A percentile compares a stretch with the other conserved stretches of the same genome.
phyloP scores from a whole-genome alignment of 2,797 vertebrate species.

The Gadopsis bispinosus region DNA sequence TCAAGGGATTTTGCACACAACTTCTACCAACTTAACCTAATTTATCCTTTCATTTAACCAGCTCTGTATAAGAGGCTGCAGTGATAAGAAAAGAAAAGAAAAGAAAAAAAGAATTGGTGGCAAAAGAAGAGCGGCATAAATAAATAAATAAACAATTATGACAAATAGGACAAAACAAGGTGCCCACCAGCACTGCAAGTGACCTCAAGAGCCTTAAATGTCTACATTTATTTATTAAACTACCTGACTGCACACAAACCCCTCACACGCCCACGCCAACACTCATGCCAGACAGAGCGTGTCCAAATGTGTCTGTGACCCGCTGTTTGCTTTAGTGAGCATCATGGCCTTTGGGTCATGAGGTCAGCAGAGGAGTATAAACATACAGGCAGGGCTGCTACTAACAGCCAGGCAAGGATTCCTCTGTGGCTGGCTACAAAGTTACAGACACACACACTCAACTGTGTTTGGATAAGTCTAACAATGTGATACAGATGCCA shows the following conservation, averaged over 20 bases:
- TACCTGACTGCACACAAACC: slow-evolving; percentile 23
- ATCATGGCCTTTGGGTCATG: slow-evolving; percentile 73
- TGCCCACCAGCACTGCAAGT: background rate
- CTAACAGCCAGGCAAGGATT: slow-evolving; percentile 76
- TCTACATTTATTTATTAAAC: slow-evolving; percentile 39
- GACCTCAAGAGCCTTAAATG: slow-evolving; percentile 22
- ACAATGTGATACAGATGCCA: slow-evolving; percentile 77
- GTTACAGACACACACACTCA: slow-evolving; percentile 65
- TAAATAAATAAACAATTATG: slow-evolving; percentile 11
- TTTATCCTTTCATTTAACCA: slow-evolving; percentile 3
- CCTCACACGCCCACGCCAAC: slow-evolving; percentile 41
- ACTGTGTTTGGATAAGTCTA: slow-evolving; percentile 79
- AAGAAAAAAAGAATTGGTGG: background rate
- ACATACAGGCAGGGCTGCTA: slow-evolving; percentile 72
- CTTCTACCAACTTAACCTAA: background rate
- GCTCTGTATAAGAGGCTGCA: background rate
- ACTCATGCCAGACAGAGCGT: slow-evolving; percentile 58
- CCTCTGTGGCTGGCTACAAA: slow-evolving; percentile 62
- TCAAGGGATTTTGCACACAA: background rate
- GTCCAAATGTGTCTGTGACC: slow-evolving; percentile 75
- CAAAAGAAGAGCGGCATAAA: background rate
- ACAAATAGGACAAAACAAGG: slow-evolving; percentile 26
- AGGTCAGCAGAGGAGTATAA: slow-evolving; percentile 79
- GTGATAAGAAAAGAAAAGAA: background rate
- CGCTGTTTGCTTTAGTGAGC: slow-evolving; percentile 66